Percentiles rank a stretch among this genome's conserved stretches.
phyloP scores from a whole-genome alignment of 2,888 invertebrate species.

The Orthonevra nobilis region DNA sequence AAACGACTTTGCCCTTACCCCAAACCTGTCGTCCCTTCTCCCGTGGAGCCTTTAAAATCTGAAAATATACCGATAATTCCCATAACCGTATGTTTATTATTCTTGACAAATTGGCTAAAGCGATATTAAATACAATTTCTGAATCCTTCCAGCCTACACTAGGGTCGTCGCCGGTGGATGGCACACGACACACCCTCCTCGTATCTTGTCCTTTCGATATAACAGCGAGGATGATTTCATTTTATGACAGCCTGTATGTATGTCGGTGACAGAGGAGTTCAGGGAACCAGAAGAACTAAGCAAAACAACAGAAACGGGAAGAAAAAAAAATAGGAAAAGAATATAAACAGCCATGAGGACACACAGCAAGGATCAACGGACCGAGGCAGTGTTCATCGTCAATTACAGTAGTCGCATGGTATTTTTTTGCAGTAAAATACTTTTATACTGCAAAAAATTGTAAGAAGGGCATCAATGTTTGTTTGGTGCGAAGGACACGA shows the following conservation, averaged over 20 bases:
- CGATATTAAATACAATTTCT: constrained; percentile 42
- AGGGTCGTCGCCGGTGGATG: too few species aligned
- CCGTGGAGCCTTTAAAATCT: background rate
- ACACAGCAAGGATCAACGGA: constrained; percentile 47
- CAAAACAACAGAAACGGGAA: background rate
- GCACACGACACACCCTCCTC: background rate
- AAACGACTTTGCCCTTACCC: too few species aligned
- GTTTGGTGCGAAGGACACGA: too few species aligned
- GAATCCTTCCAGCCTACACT: background rate
- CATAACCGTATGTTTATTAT: constrained; percentile 48
- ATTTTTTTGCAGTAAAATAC: too few species aligned
- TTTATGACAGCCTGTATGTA: constrained; percentile 36
- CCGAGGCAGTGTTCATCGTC: constrained; percentile 18
- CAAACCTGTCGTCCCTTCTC: too few species aligned
- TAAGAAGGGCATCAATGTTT: too few species aligned
- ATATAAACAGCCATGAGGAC: background rate
- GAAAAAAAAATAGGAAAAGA: constrained; percentile 17
- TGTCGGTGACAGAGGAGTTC: constrained; percentile 1
- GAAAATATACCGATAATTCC: constrained; percentile 27
- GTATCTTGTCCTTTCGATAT: constrained; percentile 19
- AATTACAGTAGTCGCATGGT: too few species aligned
- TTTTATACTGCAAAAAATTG: too few species aligned
- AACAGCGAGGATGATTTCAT: constrained; percentile 18
- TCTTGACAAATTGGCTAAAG: constrained; percentile 58
- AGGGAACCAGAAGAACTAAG: background rate